Evolutionary conservation across 2,888 invertebrate genomes (phyloP).

Genomic region (Odontocolon sp.): DNA sequence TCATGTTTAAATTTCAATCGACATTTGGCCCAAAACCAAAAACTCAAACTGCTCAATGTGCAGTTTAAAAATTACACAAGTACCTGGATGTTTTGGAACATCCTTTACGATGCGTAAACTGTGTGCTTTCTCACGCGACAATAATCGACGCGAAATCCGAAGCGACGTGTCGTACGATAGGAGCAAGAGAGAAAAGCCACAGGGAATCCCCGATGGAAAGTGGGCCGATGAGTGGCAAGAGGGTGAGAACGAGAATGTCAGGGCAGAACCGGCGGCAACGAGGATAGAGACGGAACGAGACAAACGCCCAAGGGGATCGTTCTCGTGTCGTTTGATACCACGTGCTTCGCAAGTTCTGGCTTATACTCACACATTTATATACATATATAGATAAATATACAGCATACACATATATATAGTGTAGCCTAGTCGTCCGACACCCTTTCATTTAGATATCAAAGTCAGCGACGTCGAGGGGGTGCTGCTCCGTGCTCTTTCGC

Average conservation of each 20-base stretch:
- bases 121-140: conserved; percentile 42
- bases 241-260: conserved; percentile 23
- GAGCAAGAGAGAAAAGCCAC: too few relatives aligned
- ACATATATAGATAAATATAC: not conserved
- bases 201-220: conserved; percentile 42
- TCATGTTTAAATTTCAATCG: too few relatives aligned
- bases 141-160: conserved; percentile 39
- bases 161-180: conserved; percentile 32
- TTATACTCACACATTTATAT: not conserved
- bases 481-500: conserved; percentile 20
- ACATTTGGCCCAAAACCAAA: too few relatives aligned
- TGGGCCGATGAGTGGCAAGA: conserved; percentile 48
- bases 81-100: not conserved
- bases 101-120: not conserved
- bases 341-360: conserved; percentile 10
- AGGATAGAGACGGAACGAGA: not conserved
- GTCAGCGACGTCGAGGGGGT: conserved; percentile 27
- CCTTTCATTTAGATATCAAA: conserved; percentile 50
- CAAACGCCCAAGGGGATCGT: conserved; percentile 34
- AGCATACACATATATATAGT: not conserved
- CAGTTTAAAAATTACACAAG: not conserved
- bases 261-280: not conserved
- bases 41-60: too few relatives aligned
- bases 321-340: conserved; percentile 31
- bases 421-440: conserved; percentile 5